These are phyloP conservation scores for Xylophagus ater DNA, from an alignment of 2,888 invertebrate species.

Conservation along the genomic window DNA sequence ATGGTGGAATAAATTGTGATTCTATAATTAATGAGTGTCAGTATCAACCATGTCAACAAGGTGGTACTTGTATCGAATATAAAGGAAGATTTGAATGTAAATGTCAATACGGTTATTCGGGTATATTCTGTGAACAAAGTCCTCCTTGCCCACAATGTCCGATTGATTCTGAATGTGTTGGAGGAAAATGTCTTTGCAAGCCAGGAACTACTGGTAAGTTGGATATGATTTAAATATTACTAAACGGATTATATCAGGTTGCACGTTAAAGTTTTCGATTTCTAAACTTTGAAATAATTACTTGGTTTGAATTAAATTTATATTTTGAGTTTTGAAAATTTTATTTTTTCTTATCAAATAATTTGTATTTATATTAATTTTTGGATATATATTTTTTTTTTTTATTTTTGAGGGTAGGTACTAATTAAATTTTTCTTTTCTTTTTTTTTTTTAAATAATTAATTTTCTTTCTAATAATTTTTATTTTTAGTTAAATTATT, in stretches of 20 bases:
- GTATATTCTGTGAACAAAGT: conserved; percentile 34
- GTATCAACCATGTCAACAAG: conserved; percentile 61
- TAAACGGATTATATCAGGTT: neutral
- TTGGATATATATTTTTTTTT: no score
- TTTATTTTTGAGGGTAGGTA: no score
- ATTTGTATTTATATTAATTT: no score
- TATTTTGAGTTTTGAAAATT: no score
- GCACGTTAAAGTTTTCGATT: no score
- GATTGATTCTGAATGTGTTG: conserved; percentile 54
- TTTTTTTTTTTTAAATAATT: no score
- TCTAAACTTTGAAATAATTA: no score
- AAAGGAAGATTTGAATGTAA: conserved; percentile 54
- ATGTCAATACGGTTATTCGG: conserved; percentile 52
- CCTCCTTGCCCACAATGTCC: conserved; percentile 46
- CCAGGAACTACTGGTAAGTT: conserved; percentile 37
- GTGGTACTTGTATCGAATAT: conserved; percentile 54
- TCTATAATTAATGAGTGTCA: conserved; percentile 48
- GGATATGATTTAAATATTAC: neutral
- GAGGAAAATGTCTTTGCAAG: conserved; percentile 41
- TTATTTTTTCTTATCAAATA: no score
- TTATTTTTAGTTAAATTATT: conserved; percentile 2
- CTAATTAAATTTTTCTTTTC: no score
- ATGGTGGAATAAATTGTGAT: conserved; percentile 69
- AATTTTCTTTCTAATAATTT: no score
- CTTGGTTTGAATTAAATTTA: no score